Base-by-base conservation (phyloP, 2,888 invertebrate genomes). In the Coecobrya sp. region DNA sequence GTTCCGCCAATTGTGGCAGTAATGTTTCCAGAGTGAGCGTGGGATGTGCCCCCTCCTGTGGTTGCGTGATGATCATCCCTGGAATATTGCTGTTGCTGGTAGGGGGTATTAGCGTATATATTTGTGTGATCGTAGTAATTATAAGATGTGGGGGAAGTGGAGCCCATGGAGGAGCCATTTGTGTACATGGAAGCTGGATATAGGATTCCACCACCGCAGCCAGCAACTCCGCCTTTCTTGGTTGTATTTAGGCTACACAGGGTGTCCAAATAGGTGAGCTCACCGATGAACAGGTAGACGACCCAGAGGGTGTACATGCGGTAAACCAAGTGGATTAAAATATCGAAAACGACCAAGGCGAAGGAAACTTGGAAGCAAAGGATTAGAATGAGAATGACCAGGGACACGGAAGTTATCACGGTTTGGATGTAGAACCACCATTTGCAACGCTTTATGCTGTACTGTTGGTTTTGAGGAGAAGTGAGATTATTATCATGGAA, bases 391-490 rank as follows among this genome's bases (percentile, higher is more conserved):
- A 94, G 62, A 5, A 93, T 86, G 36, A 94, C n/a, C 16, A 93
- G 13, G 13, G 92, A 90, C 1, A 90, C 52, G 0, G 90, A 36
- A 1, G 93, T 90, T 1, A 92, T 93, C n/a, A 92, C 84, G 0
- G 92, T 62, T 49, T 94, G 93, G 65, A 94, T 91, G 76, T 93
- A 93, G 87, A 94, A 94, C 94, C 94, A 94, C 79, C 88, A 89
- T 87, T 93, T 93, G 68, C 94, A 92, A 11, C 93, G 84, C 42
- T 87, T 89, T 22, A 92, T 91, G 68, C 92, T 89, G 93, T 89
- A 93, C 94, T 94, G 92, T 36, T 87, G 81, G 30, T 73, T 70
- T 65, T 65, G 42, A 19, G 42, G 70, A 16, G 8, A 27, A 45
- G 2, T 45, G 13, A 27, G 42, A 73, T 11, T 13, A 73, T 19